phyloP scores from a whole-genome alignment of 2,888 invertebrate species.

The Heliothis peltigera region DNA sequence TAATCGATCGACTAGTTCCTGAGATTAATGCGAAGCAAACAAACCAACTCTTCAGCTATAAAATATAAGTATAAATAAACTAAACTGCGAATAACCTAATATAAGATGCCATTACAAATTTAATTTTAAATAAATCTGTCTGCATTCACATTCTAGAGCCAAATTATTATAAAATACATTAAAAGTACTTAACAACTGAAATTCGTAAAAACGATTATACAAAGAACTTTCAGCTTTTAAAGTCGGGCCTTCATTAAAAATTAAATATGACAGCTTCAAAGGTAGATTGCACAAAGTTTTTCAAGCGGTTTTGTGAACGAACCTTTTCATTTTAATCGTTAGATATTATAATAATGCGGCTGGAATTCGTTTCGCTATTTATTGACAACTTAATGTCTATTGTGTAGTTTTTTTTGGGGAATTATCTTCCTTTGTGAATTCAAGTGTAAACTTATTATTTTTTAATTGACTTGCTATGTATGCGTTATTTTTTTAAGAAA shows the following conservation, averaged over 20 bases:
- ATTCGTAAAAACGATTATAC: not conserved
- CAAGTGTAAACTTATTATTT: too few species aligned
- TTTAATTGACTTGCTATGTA: too few species aligned
- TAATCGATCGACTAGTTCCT: too few species aligned
- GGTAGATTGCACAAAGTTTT: constrained; percentile 2
- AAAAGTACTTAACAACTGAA: constrained; percentile 1
- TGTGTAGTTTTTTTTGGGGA: not conserved
- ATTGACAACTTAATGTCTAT: not conserved
- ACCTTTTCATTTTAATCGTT: not conserved
- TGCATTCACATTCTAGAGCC: not conserved
- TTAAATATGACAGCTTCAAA: constrained; percentile 1
- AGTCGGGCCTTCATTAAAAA: not conserved
- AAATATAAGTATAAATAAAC: too few species aligned
- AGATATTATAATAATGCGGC: constrained; percentile 1
- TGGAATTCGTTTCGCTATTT: not conserved
- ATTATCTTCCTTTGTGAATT: too few species aligned
- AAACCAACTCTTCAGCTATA: too few species aligned
- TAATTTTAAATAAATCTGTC: not conserved
- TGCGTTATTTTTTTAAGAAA: too few species aligned
- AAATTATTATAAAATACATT: not conserved
- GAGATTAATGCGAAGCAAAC: too few species aligned
- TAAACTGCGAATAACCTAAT: too few species aligned
- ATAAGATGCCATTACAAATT: too few species aligned
- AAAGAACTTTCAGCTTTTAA: not conserved
- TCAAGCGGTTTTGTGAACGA: constrained; percentile 1